A percentile compares a stretch with the other conserved stretches of the same genome.
Evolutionary conservation across 2,113 vertebrate genomes (phyloP).

Genomic region (Elephantulus edwardii): DNA sequence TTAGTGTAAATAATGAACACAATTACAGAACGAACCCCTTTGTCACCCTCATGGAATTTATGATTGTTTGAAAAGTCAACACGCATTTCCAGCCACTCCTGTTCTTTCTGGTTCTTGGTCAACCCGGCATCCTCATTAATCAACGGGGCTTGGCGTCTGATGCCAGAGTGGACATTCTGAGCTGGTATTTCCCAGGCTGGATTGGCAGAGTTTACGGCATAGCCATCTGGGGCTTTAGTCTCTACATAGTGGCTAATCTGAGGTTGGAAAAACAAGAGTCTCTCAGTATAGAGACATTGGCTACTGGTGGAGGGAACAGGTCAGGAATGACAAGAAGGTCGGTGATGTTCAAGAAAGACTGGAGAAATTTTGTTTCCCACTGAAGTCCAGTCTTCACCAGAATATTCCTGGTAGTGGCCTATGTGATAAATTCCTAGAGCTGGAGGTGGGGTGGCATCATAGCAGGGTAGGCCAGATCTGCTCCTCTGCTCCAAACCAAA

Average conservation of each 20-base stretch:
- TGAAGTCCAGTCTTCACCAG: neutral
- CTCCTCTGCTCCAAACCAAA: too few relatives aligned
- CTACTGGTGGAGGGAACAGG: neutral
- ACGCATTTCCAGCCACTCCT: constrained; percentile 58
- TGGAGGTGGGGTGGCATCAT: neutral
- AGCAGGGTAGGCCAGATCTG: neutral
- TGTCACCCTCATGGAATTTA: constrained; percentile 74
- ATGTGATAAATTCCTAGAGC: neutral
- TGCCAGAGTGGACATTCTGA: constrained; percentile 65
- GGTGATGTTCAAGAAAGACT: neutral
- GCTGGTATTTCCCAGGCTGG: neutral
- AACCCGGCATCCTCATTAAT: constrained; percentile 62
- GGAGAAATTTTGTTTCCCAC: too few relatives aligned
- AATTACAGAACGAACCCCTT: constrained; percentile 74
- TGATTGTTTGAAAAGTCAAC: constrained; percentile 79
- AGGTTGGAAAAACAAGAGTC: neutral
- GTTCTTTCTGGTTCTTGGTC: constrained; percentile 69
- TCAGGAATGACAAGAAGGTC: neutral
- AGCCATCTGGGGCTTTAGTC: neutral
- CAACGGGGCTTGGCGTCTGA: constrained; percentile 33
- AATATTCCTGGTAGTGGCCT: neutral
- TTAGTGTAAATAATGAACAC: constrained; percentile 79
- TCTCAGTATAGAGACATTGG: neutral
- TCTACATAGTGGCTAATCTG: neutral
- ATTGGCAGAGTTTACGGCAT: neutral